Evolutionary conservation across 2,888 invertebrate genomes (phyloP), one percentile per base, ranked within the genome.

Genomic region (Rhabditoides inermis): DNA sequence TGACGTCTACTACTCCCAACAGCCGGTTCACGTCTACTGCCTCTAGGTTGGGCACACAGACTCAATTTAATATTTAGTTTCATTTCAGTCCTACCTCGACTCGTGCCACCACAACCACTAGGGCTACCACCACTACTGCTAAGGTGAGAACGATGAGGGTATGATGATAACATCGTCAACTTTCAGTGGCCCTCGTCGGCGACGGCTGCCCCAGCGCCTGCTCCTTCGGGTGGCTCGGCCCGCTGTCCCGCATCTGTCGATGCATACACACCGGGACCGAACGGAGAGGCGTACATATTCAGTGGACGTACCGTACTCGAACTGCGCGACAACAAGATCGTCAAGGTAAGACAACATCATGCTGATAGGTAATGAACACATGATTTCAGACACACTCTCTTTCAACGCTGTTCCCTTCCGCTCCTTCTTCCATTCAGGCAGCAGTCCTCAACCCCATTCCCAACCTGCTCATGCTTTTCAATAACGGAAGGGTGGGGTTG

Each of bases 231-330:
- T 26, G 40, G 45, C 10, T 18, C n/a, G 25, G 40, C 35, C 35
- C 36, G 55, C 27, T 67, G 68, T 40, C 65, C 65, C 5, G 49
- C 35, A 5, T 53, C 42, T 10, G 51, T 68, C 39, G 66, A 68
- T 44, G 67, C 65, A 18, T 61, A 55, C 49, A 62, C 65, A 10
- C 60, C 61, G 1, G 62, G 67, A n/a, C n/a, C n/a, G n/a, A n/a
- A n/a, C n/a, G n/a, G n/a, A n/a, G n/a, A n/a, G n/a, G n/a, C 60
- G 18, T 72, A 72, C 44, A 52, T 72, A 5, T 69, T 72, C 55
- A 61, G 60, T 2, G 69, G 69, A 15, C 53, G 53, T 7, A 64
- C 63, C 45, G 72, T 72, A 2, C 70, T 61, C 49, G 55, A 62
- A 25, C 52, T 72, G 6, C 58, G 59, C 41, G 65, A 64, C 0